These are phyloP conservation scores for Brachypalpus laphriformis DNA, from an alignment of 2,888 invertebrate genomes.

Conservation along the genomic window DNA sequence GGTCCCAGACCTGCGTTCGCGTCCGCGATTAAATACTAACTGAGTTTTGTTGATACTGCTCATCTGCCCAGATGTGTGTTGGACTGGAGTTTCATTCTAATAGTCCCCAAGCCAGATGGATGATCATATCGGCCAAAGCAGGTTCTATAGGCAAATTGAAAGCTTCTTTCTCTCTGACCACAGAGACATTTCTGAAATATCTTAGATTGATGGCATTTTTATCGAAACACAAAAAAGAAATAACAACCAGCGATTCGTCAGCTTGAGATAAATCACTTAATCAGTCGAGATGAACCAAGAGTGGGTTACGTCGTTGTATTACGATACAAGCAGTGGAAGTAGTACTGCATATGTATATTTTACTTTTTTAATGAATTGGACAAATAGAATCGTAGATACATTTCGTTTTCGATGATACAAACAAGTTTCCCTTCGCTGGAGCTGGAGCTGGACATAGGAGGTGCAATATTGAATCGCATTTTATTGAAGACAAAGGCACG, in stretches of 20 bases:
- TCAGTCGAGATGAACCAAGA: background rate
- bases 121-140: slow-evolving; percentile 42
- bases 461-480: slow-evolving; percentile 4
- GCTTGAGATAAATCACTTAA: slow-evolving; percentile 14
- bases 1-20: slow-evolving; percentile 62
- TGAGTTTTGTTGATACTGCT: slow-evolving; percentile 57
- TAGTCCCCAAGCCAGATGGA: slow-evolving; percentile 41
- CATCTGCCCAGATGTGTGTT: slow-evolving; percentile 56
- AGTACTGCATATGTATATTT: background rate
- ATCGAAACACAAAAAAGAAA: background rate
- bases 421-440: background rate
- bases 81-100: slow-evolving; percentile 7
- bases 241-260: background rate
- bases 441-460: background rate
- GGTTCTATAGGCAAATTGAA: slow-evolving; percentile 40
- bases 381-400: slow-evolving; percentile 13
- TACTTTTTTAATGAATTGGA: slow-evolving; percentile 20
- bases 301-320: background rate
- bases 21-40: slow-evolving; percentile 67
- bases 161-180: slow-evolving; percentile 37
- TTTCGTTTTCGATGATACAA: background rate
- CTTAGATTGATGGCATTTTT: slow-evolving; percentile 42
- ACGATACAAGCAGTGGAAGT: too few relatives aligned
- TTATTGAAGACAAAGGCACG: slow-evolving; percentile 8
- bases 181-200: slow-evolving; percentile 44